phyloP scores from a whole-genome alignment of 1,140 invertebrate genomes.

The Pteromalus puparum region DNA sequence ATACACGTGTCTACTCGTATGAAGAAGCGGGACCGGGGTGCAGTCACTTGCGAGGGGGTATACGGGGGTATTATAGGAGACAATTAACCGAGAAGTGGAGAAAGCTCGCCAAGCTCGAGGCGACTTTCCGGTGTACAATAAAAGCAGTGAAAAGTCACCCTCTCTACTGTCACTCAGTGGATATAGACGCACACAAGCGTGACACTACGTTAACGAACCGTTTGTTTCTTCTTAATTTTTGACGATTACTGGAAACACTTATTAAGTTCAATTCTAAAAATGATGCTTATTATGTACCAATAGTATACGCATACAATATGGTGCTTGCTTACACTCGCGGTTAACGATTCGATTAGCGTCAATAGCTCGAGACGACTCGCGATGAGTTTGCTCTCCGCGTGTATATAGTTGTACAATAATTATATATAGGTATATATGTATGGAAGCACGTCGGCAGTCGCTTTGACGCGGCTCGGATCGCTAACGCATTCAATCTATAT shows the following conservation, averaged over 20 bases:
- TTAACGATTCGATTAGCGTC: slow-evolving; percentile 33
- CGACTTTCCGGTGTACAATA: too few species aligned
- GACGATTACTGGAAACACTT: slow-evolving; percentile 44
- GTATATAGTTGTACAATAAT: neutral
- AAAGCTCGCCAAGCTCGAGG: too few species aligned
- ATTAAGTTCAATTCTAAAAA: slow-evolving; percentile 38
- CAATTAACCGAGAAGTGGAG: slow-evolving; percentile 29
- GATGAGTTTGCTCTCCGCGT: neutral
- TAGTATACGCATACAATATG: slow-evolving; percentile 17
- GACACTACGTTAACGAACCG: slow-evolving; percentile 39
- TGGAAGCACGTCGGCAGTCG: neutral
- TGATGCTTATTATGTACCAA: neutral
- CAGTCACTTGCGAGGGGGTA: neutral
- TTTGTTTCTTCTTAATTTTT: slow-evolving; percentile 1
- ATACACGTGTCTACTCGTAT: neutral
- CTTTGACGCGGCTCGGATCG: slow-evolving; percentile 28
- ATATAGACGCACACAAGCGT: slow-evolving; percentile 13
- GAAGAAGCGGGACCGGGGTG: neutral
- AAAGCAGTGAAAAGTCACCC: too few species aligned
- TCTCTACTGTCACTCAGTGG: too few species aligned
- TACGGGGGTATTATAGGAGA: neutral
- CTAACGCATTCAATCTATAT: slow-evolving; percentile 45
- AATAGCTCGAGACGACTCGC: slow-evolving; percentile 7
- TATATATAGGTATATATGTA: neutral
- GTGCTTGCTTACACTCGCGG: neutral